Base-by-base conservation (phyloP, 1,140 invertebrate genomes). In the Eupeodes corollae region DNA sequence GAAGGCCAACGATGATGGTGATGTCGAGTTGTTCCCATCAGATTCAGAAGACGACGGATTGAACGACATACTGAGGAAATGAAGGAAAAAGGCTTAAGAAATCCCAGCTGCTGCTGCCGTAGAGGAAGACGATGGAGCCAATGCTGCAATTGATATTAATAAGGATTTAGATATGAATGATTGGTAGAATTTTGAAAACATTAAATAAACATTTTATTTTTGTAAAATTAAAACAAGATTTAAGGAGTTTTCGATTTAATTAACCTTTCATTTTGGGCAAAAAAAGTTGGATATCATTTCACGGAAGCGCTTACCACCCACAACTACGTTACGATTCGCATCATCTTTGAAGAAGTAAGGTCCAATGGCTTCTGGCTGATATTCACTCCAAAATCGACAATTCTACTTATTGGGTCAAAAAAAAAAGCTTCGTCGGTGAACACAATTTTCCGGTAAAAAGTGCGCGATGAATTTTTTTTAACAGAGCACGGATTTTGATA, bases 1-100 rank as follows among this genome's bases (percentile, higher is more conserved):
- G 3, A 54, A 61, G 3, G 51, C 56, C 14, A 49, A 52, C 21
- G 51, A 58, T 6, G 50, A 75, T 48, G 77, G 73, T 31, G 74
- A 75, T 30, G 57, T 79, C 26, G 78, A 77, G 42, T 58, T 80
- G 13, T 80, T 82, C 68, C 79, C 79, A 12, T 80, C 78, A 15
- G 78, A 80, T 55, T 75, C 75, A 18, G 77, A 79, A 40, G 65
- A 67, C 40, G 61, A 63, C 21, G 53, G 59, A 40, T 61, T 19
- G 8, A 49, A 46, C 5, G 50, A 46, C 10, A 47, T 57, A 15
- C 56, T 55, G 1, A 61, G 8, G 21, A 26, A 56, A 57, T 42
- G 31, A 55, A 55, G 47, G 56, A 56, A 58, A 34, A 40, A 59
- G 61, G 5, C 41, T 35, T 5, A 56, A 62, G 40, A 55, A 53